Evolutionary conservation across 2,797 vertebrate species (phyloP).

Genomic region (Pipistrellus nathusii): DNA sequence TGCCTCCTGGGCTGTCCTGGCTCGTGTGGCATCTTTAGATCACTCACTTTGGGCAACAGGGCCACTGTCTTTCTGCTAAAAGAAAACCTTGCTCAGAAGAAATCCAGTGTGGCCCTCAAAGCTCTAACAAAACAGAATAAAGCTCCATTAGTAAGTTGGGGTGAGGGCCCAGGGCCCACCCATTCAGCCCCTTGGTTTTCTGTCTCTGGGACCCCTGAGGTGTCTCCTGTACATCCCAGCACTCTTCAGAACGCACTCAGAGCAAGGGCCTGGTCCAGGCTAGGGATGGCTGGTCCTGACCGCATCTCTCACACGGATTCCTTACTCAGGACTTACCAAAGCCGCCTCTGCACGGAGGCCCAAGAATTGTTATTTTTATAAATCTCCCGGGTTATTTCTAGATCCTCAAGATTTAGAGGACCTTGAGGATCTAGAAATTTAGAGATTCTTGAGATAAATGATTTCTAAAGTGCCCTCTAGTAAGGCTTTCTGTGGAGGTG

Average conservation of each 20-base stretch:
- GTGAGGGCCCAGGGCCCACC: neutral
- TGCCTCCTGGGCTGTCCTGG: neutral
- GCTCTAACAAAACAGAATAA: neutral
- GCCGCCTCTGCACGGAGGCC: neutral
- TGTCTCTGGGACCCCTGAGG: neutral
- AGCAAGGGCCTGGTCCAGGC: neutral
- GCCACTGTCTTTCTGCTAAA: neutral
- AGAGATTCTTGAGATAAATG: neutral
- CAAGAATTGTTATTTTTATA: neutral
- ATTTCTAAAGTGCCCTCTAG: neutral
- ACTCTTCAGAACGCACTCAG: neutral
- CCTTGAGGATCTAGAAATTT: neutral
- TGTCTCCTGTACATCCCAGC: neutral
- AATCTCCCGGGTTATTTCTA: neutral
- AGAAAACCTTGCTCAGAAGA: constrained; percentile 34
- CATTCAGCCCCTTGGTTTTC: neutral
- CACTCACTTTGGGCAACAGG: neutral
- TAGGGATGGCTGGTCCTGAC: neutral
- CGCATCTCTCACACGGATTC: neutral
- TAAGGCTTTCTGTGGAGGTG: neutral
- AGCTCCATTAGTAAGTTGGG: neutral
- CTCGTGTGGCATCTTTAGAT: neutral
- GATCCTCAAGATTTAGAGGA: too few species aligned
- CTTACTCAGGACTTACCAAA: neutral
- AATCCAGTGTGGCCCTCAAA: neutral